Conservation (phyloP, 1,140 invertebrate species). For the Prorops nasuta region DNA sequence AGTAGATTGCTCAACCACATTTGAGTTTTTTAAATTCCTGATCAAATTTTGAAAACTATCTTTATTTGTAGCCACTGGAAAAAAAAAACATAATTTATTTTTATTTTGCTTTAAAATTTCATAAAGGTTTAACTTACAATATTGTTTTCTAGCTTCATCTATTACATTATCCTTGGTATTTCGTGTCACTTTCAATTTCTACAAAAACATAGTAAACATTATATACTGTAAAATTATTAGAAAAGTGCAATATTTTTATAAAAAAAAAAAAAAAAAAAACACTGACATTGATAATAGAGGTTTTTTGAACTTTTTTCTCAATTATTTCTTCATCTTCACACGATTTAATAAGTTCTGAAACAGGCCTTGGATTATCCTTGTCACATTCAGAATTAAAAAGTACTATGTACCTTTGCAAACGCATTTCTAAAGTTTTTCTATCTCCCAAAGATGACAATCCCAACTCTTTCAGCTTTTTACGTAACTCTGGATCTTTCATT, state of each 20-base stretch:
- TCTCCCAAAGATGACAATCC: conserved; percentile 56
- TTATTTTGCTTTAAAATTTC: background rate
- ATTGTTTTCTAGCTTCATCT: conserved; percentile 50
- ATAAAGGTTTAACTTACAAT: conserved; percentile 42
- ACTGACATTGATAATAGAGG: conserved; percentile 14
- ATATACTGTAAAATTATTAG: conserved; percentile 4
- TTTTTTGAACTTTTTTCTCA: conserved; percentile 39
- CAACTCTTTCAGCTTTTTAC: conserved; percentile 56
- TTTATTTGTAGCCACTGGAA: conserved; percentile 43
- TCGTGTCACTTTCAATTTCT: conserved; percentile 44
- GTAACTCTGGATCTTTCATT: conserved; percentile 58
- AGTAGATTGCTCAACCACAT: conserved; percentile 1
- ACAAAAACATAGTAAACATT: conserved; percentile 18
- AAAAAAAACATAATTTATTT: conserved; percentile 18
- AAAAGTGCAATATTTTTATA: conserved; percentile 3
- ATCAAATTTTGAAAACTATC: conserved; percentile 45
- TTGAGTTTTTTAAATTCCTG: conserved; percentile 35
- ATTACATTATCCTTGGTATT: conserved; percentile 47
- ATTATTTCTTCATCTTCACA: conserved; percentile 53
- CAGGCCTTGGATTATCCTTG: conserved; percentile 46
- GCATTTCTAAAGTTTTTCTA: conserved; percentile 48
- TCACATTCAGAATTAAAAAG: conserved; percentile 60
- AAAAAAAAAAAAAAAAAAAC: background rate
- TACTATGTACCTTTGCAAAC: conserved; percentile 51
- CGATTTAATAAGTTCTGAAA: conserved; percentile 50